phyloP scores from a whole-genome alignment of 2,797 vertebrate genomes.

The Emys orbicularis region DNA sequence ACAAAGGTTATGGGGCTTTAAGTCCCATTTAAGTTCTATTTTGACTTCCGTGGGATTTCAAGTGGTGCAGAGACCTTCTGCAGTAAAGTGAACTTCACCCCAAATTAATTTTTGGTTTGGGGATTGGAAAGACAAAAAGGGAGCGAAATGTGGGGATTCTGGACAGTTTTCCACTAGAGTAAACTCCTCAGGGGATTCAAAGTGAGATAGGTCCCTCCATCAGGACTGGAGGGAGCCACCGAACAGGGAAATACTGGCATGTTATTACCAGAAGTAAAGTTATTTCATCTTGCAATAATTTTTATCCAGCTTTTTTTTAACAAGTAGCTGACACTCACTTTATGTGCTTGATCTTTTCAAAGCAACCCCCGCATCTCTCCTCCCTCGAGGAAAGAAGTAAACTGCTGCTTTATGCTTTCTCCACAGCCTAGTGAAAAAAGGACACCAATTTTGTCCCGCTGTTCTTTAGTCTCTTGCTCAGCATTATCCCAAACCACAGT shows the following conservation, averaged over 20 bases:
- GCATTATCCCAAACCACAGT: conserved; percentile 58
- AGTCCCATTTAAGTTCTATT: neutral
- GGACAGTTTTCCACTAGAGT: neutral
- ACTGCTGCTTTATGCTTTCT: neutral
- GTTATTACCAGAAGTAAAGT: neutral
- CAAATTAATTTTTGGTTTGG: neutral
- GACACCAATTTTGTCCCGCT: conserved; percentile 44
- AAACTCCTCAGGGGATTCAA: neutral
- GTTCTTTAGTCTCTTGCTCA: conserved; percentile 50
- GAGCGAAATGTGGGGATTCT: neutral
- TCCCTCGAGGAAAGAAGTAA: conserved; percentile 9
- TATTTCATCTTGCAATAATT: neutral
- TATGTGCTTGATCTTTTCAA: neutral
- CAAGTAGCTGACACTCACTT: neutral
- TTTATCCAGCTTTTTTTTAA: neutral
- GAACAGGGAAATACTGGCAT: fast-evolving
- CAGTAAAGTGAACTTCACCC: neutral
- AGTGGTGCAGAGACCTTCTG: neutral
- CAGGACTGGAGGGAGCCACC: fast-evolving
- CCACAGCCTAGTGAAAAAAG: conserved; percentile 16
- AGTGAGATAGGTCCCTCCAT: neutral
- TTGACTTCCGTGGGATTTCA: neutral
- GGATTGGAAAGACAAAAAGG: neutral
- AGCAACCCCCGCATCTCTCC: conserved; percentile 5
- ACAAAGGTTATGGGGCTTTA: neutral